Conservation (phyloP, 2,113 vertebrate species). For the Burhinus oedicnemus region DNA sequence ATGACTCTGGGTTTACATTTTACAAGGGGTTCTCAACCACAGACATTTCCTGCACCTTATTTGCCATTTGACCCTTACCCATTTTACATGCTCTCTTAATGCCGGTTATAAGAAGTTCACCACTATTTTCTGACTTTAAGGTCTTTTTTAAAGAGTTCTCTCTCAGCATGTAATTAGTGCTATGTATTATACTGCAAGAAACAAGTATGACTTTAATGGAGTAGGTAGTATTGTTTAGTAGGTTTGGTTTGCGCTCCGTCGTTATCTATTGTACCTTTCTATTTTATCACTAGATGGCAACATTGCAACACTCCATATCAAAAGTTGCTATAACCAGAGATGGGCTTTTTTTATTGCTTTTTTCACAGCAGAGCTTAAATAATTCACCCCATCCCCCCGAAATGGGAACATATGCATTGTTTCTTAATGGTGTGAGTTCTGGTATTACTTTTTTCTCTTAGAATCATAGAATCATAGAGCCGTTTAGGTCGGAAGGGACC, state of each 20-base stretch:
- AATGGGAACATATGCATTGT: neutral
- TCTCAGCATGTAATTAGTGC: neutral
- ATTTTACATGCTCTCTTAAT: neutral
- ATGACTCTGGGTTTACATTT: neutral
- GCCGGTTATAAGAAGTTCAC: neutral
- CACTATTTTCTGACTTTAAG: neutral
- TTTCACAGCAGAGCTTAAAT: neutral
- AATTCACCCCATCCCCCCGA: neutral
- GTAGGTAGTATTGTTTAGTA: neutral
- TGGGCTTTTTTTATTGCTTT: neutral
- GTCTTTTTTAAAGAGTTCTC: neutral
- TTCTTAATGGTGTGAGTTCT: neutral
- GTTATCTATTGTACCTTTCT: neutral
- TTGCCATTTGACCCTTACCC: neutral
- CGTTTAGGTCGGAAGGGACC: too few relatives aligned
- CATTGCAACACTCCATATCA: neutral
- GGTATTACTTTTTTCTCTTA: neutral
- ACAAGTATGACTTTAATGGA: neutral
- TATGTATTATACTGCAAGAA: neutral
- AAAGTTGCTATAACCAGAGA: neutral
- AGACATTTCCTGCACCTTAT: neutral
- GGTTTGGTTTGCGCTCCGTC: neutral
- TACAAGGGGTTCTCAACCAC: neutral
- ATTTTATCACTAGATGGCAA: conserved; percentile 56
- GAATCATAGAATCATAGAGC: too few relatives aligned